phyloP scores from a whole-genome alignment of 2,888 invertebrate species.

The Parnassius glacialis region DNA sequence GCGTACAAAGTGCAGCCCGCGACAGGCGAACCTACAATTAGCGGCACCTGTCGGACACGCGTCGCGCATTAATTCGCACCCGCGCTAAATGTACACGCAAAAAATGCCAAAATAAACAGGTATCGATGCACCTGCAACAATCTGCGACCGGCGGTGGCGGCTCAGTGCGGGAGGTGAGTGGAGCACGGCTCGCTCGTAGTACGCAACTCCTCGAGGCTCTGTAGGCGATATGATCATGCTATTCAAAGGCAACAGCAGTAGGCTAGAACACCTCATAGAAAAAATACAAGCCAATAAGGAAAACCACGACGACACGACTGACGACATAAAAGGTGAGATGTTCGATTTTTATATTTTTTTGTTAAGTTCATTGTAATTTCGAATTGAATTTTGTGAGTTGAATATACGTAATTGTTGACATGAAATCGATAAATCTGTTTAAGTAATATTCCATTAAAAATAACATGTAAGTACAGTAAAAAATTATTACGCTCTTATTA shows the following conservation, averaged over 20 bases:
- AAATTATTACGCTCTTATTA: too few relatives aligned
- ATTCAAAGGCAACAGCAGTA: constrained; percentile 92
- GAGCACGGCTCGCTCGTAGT: constrained; percentile 56
- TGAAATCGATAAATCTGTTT: too few relatives aligned
- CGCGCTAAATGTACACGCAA: constrained; percentile 65
- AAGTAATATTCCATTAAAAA: too few relatives aligned
- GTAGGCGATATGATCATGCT: constrained; percentile 84
- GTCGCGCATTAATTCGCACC: constrained; percentile 72
- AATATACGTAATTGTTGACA: too few relatives aligned
- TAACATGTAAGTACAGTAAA: too few relatives aligned
- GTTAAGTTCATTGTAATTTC: neutral
- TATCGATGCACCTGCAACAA: constrained; percentile 74
- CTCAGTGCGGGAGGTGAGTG: constrained; percentile 1
- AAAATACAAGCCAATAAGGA: constrained; percentile 93
- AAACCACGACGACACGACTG: constrained; percentile 79
- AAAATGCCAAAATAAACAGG: constrained; percentile 73
- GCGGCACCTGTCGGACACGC: constrained; percentile 73
- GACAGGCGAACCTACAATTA: constrained; percentile 70
- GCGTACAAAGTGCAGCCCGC: constrained; percentile 55
- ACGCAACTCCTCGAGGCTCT: constrained; percentile 23
- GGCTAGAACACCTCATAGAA: constrained; percentile 91
- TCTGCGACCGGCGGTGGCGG: constrained; percentile 38
- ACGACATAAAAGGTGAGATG: constrained; percentile 76
- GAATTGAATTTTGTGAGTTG: too few relatives aligned
- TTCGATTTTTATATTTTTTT: constrained; percentile 33